Evolutionary conservation across 2,797 vertebrate species (phyloP).

Genomic region (Florisuga fusca): DNA sequence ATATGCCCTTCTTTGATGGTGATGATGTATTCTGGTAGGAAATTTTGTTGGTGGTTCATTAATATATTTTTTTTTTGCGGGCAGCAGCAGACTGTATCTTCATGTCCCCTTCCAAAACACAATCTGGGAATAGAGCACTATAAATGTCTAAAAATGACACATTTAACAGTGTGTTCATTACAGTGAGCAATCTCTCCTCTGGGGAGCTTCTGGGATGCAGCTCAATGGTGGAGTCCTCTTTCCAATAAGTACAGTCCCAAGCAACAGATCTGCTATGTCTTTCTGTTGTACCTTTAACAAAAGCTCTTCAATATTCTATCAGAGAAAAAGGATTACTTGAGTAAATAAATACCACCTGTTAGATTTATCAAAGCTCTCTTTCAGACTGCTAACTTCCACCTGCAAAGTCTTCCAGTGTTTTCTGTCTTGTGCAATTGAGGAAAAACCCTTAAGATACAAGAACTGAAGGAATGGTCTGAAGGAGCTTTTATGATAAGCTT

Average conservation of each 20-base stretch:
- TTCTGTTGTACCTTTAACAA: neutral
- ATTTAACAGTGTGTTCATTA: neutral
- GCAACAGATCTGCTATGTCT: neutral
- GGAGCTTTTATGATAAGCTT: conserved; percentile 35
- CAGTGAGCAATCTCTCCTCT: neutral
- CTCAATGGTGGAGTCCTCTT: neutral
- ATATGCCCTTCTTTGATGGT: rapidly evolving
- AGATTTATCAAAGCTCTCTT: conserved; percentile 14
- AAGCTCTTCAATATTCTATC: neutral
- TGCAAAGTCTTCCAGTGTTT: conserved; percentile 9
- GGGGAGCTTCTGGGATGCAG: neutral
- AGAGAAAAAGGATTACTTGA: neutral
- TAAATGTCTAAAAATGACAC: neutral
- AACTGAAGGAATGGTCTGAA: conserved; percentile 10
- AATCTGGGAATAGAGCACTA: neutral
- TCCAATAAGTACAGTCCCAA: rapidly evolving
- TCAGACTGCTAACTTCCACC: neutral
- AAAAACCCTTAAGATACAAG: conserved; percentile 19
- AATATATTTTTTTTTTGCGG: neutral
- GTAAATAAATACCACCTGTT: neutral
- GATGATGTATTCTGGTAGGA: neutral
- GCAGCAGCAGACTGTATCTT: neutral
- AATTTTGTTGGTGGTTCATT: neutral
- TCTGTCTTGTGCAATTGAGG: conserved; percentile 24
- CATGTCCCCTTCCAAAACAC: neutral